phyloP scores from a whole-genome alignment of 2,113 vertebrate species.

The Amazona vittata region DNA sequence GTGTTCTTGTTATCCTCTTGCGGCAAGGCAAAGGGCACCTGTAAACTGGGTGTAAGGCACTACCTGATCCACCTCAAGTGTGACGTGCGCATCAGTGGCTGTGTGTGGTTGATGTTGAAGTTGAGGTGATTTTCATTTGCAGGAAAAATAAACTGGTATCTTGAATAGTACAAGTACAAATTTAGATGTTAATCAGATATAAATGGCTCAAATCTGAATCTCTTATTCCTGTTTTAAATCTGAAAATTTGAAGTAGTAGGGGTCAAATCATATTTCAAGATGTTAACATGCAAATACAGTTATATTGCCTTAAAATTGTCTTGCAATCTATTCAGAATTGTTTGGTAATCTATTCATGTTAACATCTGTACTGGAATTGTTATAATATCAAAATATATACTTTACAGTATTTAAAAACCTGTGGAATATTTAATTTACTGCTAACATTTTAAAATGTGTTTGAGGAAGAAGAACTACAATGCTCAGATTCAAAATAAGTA shows the following conservation, averaged over 20 bases:
- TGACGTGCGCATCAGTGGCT: not conserved
- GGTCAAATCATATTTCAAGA: not conserved
- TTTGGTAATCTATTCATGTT: not conserved
- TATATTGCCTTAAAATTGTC: not conserved
- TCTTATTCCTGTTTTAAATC: not conserved
- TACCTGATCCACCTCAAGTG: not conserved
- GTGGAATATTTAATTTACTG: conserved; percentile 13
- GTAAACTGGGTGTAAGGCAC: not conserved
- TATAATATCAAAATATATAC: not conserved
- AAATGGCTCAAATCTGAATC: not conserved
- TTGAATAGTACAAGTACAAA: not conserved
- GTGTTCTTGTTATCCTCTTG: conserved; percentile 12
- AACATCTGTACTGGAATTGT: not conserved
- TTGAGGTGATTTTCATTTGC: not conserved
- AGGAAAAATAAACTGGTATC: not conserved
- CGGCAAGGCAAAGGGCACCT: conserved; percentile 12
- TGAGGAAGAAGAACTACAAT: not conserved
- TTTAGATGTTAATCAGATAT: not conserved
- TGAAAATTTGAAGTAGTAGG: not conserved
- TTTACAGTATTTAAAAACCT: not conserved
- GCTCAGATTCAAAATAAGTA: not conserved
- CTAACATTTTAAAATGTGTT: not conserved
- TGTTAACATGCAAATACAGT: not conserved
- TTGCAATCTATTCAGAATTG: not conserved
- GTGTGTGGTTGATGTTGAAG: not conserved